Evolutionary conservation across 2,888 invertebrate genomes (phyloP), one percentile per base, ranked within the genome.

Genomic region (Erynnis tages): DNA sequence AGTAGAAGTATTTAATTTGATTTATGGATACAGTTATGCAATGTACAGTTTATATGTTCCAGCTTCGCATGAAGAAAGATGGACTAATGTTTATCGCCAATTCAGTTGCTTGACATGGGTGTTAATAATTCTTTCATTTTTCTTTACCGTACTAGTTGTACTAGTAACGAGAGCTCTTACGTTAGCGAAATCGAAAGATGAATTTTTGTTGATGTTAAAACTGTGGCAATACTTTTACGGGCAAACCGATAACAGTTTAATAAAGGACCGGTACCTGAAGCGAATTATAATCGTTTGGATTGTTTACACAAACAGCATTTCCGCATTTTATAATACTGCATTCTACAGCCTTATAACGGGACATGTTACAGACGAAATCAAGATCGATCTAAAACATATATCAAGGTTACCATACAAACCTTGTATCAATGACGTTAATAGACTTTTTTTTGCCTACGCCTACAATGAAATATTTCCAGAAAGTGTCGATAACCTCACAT

Each of bases 281-380:
- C 44, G 54, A 1, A 53, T 79, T 4, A 63, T 75, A 32, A 47
- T 73, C 11, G 63, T 59, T 43, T 81, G 80, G 80, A 60, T 76
- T 50, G 66, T 71, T 65, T 82, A 75, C 29, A 68, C 78, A 35
- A 79, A 73, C 48, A 76, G 67, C 38, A 69, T 79, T 5, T 62
- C 58, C 6, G 76, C 60, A 46, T 80, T 82, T 55, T 82, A 79
- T 48, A 73, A 69, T 32, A 78, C 79, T 3, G 70, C 73, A 8
- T 58, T 81, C 16, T 75, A 69, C 49, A 76, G 78, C 58, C 67
- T 81, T 30, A 60, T 78, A 23, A 69, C 79, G n/a, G 62, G 68
- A 8, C 68, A 71, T 10, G 63, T 66, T 1, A 64, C 66, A 27
- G 60, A 67, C 8, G 61, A 55, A 21, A 13, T 34, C 19, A 62